Evolutionary conservation across 2,888 invertebrate species (phyloP).

Genomic region (Tenthredo distinguenda): DNA sequence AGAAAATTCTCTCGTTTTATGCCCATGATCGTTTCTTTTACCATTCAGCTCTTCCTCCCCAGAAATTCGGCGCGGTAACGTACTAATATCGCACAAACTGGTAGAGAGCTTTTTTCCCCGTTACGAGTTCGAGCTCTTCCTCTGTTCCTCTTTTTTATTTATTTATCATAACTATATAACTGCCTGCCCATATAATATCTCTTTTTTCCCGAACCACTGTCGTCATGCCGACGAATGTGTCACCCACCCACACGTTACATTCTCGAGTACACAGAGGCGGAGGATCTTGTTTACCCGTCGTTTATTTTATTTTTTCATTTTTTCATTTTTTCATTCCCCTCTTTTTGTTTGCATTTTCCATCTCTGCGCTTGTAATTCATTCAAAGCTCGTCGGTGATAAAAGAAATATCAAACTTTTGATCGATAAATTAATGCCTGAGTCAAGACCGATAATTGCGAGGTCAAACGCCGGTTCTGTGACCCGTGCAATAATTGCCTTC

Average conservation of each 20-base stretch:
- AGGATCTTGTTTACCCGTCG: neutral
- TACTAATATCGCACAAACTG: neutral
- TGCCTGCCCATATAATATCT: neutral
- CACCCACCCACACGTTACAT: neutral
- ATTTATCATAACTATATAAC: neutral
- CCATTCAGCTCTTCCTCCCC: neutral
- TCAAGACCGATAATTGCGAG: slow-evolving; percentile 41
- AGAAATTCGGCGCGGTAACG: neutral
- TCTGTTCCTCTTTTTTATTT: neutral
- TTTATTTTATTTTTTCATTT: neutral
- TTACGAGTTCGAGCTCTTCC: neutral
- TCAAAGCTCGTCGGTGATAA: slow-evolving; percentile 1
- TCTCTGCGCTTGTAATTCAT: slow-evolving; percentile 11
- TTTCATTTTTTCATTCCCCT: neutral
- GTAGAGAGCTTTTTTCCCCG: neutral
- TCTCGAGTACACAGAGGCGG: neutral
- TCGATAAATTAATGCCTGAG: slow-evolving; percentile 24
- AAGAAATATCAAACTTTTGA: slow-evolving; percentile 30
- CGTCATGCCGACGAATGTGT: slow-evolving; percentile 20
- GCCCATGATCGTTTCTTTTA: neutral
- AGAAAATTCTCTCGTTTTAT: neutral
- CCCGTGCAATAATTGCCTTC: slow-evolving; percentile 7
- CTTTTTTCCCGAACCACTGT: neutral
- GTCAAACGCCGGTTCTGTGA: neutral
- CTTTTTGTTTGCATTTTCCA: slow-evolving; percentile 13